These are phyloP conservation scores for Oncorhynchus kisutch DNA, from an alignment of 2,113 vertebrate species.

Conservation along the genomic window DNA sequence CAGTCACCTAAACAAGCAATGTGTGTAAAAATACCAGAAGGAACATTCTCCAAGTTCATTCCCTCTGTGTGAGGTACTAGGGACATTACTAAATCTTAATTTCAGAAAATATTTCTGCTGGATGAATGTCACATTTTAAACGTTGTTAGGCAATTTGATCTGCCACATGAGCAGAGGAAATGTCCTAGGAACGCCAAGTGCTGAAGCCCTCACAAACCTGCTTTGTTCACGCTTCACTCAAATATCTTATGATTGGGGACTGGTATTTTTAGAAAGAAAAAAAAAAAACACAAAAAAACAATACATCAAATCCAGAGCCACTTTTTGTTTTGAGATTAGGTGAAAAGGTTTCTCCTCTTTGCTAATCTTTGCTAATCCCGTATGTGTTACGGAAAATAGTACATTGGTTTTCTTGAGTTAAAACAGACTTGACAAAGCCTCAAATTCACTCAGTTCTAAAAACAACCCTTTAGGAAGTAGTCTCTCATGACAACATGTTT, in stretches of 20 bases:
- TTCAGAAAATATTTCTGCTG: slow-evolving; percentile 34
- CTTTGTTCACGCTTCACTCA: slow-evolving; percentile 23
- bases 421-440: neutral
- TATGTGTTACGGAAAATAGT: neutral
- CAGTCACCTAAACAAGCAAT: neutral
- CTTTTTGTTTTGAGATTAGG: neutral
- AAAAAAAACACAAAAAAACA: slow-evolving; percentile 6
- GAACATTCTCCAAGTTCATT: neutral
- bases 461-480: neutral
- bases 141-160: slow-evolving; percentile 28
- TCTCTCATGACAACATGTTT: neutral
- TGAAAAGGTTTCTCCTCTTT: neutral
- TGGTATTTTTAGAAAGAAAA: slow-evolving; percentile 22
- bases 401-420: neutral
- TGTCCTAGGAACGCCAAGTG: slow-evolving; percentile 22
- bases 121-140: slow-evolving; percentile 28
- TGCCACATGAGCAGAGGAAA: slow-evolving; percentile 28
- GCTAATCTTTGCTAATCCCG: neutral
- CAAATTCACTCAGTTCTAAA: neutral
- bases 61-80: neutral
- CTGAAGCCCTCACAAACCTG: slow-evolving; percentile 15
- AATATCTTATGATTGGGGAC: slow-evolving; percentile 26
- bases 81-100: slow-evolving; percentile 25
- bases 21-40: neutral
- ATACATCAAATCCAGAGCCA: neutral